Evolutionary conservation across 2,113 vertebrate species (phyloP).

Genomic region (Crotalus viridis): DNA sequence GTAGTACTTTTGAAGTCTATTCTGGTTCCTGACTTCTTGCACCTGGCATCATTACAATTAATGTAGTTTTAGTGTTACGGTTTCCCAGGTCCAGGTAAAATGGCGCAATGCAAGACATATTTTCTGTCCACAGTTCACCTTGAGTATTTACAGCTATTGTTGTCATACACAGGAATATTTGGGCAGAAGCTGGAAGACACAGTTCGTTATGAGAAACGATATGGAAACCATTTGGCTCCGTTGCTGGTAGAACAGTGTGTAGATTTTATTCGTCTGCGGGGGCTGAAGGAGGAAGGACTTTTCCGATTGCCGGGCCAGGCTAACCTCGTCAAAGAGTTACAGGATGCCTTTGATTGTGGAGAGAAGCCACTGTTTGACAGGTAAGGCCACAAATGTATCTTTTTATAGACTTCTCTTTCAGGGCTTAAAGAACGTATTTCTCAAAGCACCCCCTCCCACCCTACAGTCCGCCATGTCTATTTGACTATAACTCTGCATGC

Average conservation of each 20-base stretch:
- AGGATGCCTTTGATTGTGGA: conserved; percentile 95
- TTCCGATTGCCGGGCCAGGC: conserved; percentile 94
- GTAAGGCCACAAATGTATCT: conserved; percentile 64
- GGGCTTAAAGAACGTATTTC: background rate
- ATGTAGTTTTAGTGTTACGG: background rate
- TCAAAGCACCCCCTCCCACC: background rate
- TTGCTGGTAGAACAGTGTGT: conserved; percentile 97
- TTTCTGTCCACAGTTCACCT: fast-evolving
- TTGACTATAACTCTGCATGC: background rate
- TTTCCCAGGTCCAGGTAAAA: background rate
- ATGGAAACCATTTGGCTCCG: conserved; percentile 87
- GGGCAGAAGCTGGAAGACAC: conserved; percentile 98
- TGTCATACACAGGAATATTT: conserved; percentile 84
- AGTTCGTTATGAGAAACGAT: conserved; percentile 88
- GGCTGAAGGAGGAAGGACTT: conserved; percentile 91
- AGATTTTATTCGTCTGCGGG: conserved; percentile 91
- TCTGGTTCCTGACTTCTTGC: background rate
- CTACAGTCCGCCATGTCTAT: background rate
- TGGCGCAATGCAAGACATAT: background rate
- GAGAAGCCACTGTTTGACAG: conserved; percentile 96
- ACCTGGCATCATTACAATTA: background rate
- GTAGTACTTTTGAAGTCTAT: background rate
- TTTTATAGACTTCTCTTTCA: background rate
- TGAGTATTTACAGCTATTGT: background rate
- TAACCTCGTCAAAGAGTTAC: conserved; percentile 95